phyloP scores from a whole-genome alignment of 2,797 vertebrate species.

The Morelia viridis region DNA sequence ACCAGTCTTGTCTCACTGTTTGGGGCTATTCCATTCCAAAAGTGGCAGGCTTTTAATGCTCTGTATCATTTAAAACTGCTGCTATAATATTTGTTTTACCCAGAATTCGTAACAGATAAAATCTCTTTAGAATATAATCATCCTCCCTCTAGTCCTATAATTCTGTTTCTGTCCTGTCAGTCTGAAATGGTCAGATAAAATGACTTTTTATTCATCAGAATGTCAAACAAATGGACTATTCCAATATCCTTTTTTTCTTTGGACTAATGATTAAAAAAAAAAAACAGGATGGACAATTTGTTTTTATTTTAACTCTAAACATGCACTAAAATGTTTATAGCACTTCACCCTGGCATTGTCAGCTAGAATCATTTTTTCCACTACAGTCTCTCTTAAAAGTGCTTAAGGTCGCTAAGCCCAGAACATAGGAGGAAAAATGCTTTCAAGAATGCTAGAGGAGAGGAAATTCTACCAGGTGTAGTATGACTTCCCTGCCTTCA shows the following conservation, averaged over 20 bases:
- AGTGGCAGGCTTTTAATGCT: background rate
- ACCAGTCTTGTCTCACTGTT: background rate
- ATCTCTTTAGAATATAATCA: background rate
- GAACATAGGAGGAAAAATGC: background rate
- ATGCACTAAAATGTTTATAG: background rate
- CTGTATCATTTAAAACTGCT: background rate
- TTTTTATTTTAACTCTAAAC: background rate
- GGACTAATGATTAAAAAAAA: background rate
- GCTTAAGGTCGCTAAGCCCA: background rate
- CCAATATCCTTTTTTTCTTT: background rate
- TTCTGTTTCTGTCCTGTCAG: background rate
- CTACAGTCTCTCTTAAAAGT: background rate
- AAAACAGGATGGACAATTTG: background rate
- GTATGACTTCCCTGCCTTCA: background rate
- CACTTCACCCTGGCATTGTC: background rate
- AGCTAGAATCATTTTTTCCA: background rate
- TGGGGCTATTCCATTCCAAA: background rate
- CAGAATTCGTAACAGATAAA: background rate
- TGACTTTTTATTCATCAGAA: background rate
- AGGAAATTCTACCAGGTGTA: background rate
- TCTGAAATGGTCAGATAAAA: background rate
- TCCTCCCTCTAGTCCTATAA: background rate
- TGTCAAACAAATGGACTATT: background rate
- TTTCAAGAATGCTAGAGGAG: background rate
- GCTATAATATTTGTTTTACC: background rate